These are phyloP conservation scores for Gymnopithys bicolor DNA, from an alignment of 2,797 vertebrate species.

Conservation along the genomic window DNA sequence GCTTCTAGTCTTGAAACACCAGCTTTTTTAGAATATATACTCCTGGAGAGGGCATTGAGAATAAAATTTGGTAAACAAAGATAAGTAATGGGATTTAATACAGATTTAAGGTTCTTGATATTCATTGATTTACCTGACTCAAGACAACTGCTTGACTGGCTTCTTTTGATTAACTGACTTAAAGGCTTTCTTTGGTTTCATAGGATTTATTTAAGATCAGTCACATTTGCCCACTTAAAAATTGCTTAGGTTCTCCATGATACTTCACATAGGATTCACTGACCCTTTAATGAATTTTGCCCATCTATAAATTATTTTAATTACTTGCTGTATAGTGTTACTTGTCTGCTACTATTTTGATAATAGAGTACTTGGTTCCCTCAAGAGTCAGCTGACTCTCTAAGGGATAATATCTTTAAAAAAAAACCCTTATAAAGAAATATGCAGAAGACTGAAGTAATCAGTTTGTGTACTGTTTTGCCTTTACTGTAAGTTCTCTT, in stretches of 20 bases:
- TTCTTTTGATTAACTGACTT: slow-evolving; percentile 58
- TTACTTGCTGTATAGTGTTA: not conserved
- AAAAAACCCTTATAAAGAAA: not conserved
- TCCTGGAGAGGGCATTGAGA: not conserved
- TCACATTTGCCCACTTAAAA: slow-evolving; percentile 10
- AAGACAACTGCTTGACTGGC: not conserved
- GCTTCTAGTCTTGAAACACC: not conserved
- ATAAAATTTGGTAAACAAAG: slow-evolving; percentile 51
- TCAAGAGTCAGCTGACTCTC: not conserved
- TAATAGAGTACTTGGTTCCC: not conserved
- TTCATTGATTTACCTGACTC: slow-evolving; percentile 43
- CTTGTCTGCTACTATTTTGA: slow-evolving; percentile 7
- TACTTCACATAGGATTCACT: not conserved
- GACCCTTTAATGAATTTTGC: not conserved
- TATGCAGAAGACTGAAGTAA: not conserved
- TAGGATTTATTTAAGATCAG: slow-evolving; percentile 44
- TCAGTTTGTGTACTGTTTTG: not conserved
- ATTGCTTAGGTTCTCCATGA: not conserved
- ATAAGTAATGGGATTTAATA: slow-evolving; percentile 53
- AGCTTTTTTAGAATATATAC: not conserved
- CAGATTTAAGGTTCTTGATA: slow-evolving; percentile 41
- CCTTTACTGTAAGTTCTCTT: not conserved
- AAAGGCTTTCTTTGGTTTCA: slow-evolving; percentile 49
- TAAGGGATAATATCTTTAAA: not conserved
- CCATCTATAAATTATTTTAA: slow-evolving; percentile 10